Evolutionary conservation across 1,140 invertebrate species (phyloP), one percentile per base, ranked within the genome.

Genomic region (Nephila pilipes): DNA sequence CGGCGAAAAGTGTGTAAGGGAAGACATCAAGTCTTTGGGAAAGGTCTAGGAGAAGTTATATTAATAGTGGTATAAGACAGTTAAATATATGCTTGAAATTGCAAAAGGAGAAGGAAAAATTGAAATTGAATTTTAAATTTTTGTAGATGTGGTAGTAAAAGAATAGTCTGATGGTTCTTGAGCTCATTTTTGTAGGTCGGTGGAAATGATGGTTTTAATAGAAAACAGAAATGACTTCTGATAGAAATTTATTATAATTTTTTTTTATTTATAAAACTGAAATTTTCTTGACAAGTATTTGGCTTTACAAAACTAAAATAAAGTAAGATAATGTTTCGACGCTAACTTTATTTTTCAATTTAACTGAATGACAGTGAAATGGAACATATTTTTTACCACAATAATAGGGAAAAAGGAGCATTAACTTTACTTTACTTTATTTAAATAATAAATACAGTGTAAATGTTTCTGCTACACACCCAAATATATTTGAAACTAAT

Each of bases 61-160:
- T 75, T 75, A 75, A 75, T 36, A 36, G 65, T 29, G 65, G 65
- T 75, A 75, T 75, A 29, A 75, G 65, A 29, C 25, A 16, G 3
- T 25, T 65, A 25, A 8, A 25, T 3, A 25, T 10, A 65, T 36
- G 5, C 6, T 46, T 20, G 32, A 75, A 75, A 36, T 16, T 36
- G 65, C 65, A 20, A 3, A 12, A 29, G 65, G 32, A 75, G 16
- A 16, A 58, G 57, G 5, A 1, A 18, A 12, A n/a, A 29, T 65
- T 65, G 63, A 65, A 25, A 65, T 65, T 65, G 63, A 65, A 65
- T 65, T 65, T 65, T 65, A 65, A 65, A 65, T 65, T 60, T n/a
- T 16, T 75, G 16, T 4, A 32, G 29, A 75, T 29, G 32, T 58
- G 57, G 65, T 75, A 14, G 16, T 75, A 29, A 75, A 29, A 75